Base-by-base conservation (phyloP, 2,113 vertebrate genomes). In the Nothoprocta perdicaria region DNA sequence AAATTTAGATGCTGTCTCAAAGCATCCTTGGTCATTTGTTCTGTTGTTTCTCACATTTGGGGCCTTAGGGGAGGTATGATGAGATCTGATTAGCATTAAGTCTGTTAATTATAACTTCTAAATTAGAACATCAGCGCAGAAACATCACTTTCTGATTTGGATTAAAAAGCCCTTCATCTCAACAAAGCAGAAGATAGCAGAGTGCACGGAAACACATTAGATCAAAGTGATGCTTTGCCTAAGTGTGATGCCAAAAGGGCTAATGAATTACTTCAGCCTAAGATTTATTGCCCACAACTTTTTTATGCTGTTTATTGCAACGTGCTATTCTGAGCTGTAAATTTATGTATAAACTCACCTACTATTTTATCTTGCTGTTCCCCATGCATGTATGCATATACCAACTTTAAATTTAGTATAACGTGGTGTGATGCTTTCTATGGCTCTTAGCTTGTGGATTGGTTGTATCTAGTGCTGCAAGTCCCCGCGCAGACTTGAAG, bases 21-120 rank as follows among this genome's bases (percentile, higher is more conserved):
- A 83, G 80, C 92, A 88, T 76, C 91, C 92, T 74, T 87, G 65
- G 79, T 86, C 80, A 29, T 93, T 95, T 91, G 52, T 88, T 87
- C 50, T 94, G 78, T 95, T 89, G 69, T 92, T 94, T 96, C 94
- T 79, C 90, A 91, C 92, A 94, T 93, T 92, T 92, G 96, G 82
- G 84, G 89, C 97, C 92, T 97, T 95, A 72, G 78, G 96, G 93
- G 93, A 89, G 45, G 63, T 80, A 92, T 94, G 93, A 93, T 94
- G 92, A 94, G 93, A 94, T 94, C 96, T 96, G 96, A 96, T 97
- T 97, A 97, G 96, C 92, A 95, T 77, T 90, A 91, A 96, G 93
- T 96, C 96, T 97, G 93, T 97, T 98, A 97, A 97, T 97, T 97
- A 95, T 96, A 95, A 95, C 89, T 94, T 88, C 92, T 92, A 85